Base-by-base conservation (phyloP, 2,888 invertebrate species). In the Tipula unca region DNA sequence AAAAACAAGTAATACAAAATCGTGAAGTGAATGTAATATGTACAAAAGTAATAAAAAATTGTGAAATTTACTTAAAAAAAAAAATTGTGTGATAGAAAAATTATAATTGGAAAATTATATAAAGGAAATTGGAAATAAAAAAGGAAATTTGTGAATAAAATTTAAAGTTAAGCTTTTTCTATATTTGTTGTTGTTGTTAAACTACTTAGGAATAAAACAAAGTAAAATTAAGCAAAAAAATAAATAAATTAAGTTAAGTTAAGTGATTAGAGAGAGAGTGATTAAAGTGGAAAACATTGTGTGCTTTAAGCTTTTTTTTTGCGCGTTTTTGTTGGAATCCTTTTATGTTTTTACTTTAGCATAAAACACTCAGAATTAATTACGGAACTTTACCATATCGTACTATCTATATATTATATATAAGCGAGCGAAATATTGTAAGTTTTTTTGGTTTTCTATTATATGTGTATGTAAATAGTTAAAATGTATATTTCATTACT, bases 11-110 rank as follows among this genome's bases (percentile, higher is more conserved):
- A 69, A 69, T 25, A 69, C 13, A 69, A 69, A 69, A 69, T 69
- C 69, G 69, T 69, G 69, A 69, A 69, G 69, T 69, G 69, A 69
- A 69, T 69, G 69, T 69, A 69, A 69, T n/a, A n/a, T 69, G 14
- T 25, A 54, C 20, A 69, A 25, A 69, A 69, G 10, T 69, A 69
- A 48, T 48, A 48, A 48, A 48, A 48, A 48, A 48, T 48, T 48
- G 48, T 48, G 48, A 48, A 48, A 48, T 48, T 69, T 25, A 25
- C 3, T n/a, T 25, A 69, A 69, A 25, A 20, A 48, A 48, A 69
- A 69, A 69, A 69, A 20, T 69, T 69, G 14, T 54, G 48, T 69
- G 69, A 25, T 69, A 69, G 69, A 69, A 25, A 69, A 69, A 32
- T 6, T 25, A 25, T 69, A 69, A 69, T 69, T 69, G 25, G 69